Evolutionary conservation across 2,888 invertebrate genomes (phyloP).

Genomic region (Eupelmus urozonus): DNA sequence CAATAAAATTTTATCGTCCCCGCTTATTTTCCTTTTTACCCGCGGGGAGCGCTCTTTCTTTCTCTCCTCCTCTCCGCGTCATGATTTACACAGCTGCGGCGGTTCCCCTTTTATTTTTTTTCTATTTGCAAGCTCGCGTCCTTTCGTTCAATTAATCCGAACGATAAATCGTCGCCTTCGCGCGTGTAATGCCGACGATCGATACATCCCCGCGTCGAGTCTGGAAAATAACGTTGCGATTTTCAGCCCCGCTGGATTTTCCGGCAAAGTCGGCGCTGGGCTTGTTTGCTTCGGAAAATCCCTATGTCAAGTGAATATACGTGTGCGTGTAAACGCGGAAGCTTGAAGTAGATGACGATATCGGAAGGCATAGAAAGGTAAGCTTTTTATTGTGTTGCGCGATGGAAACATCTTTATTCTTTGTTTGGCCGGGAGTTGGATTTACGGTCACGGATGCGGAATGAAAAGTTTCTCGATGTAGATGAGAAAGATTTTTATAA

Average conservation of each 20-base stretch:
- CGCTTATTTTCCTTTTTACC: slow-evolving; percentile 30
- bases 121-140: neutral
- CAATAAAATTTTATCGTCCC: slow-evolving; percentile 37
- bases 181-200: neutral
- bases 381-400: too few relatives aligned
- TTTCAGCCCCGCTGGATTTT: neutral
- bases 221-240: neutral
- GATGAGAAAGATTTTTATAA: too few relatives aligned
- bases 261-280: neutral
- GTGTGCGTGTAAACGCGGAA: neutral
- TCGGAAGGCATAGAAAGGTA: neutral
- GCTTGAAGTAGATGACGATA: too few relatives aligned
- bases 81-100: slow-evolving; percentile 14
- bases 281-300: neutral
- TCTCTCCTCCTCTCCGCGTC: too few relatives aligned
- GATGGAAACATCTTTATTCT: too few relatives aligned
- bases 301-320: neutral
- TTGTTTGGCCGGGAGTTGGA: too few relatives aligned
- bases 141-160: slow-evolving; percentile 42
- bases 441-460: too few relatives aligned
- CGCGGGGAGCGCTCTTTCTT: too few relatives aligned
- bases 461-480: too few relatives aligned
- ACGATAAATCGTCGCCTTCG: slow-evolving; percentile 20
- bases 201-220: neutral
- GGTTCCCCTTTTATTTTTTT: slow-evolving; percentile 2